A percentile compares a stretch with the other conserved stretches of the same genome.
Conservation (phyloP, 2,888 invertebrate genomes). For the Magallana nippona region DNA sequence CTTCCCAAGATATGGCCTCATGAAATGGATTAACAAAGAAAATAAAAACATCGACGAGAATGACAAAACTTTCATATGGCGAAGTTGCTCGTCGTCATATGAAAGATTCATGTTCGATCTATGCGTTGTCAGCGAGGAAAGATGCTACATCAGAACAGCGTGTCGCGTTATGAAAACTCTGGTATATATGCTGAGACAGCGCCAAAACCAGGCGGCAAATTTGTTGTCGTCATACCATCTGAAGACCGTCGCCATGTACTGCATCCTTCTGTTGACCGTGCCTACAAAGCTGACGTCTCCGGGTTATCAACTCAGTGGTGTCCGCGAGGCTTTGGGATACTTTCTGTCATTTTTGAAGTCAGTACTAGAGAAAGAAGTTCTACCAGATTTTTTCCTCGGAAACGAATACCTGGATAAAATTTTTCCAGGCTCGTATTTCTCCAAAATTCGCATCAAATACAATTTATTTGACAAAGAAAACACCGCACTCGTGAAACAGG, state of each 20-base stretch:
- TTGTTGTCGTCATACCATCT: constrained; percentile 35
- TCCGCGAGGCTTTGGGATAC: constrained; percentile 51
- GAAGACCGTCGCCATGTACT: constrained; percentile 39
- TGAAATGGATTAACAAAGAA: constrained; percentile 56
- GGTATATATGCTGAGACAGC: neutral
- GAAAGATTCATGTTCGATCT: constrained; percentile 58
- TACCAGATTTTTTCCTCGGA: constrained; percentile 53
- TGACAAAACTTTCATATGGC: constrained; percentile 52
- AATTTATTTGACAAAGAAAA: constrained; percentile 22
- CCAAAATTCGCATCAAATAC: neutral
- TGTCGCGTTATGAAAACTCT: constrained; percentile 56
- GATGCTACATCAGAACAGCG: constrained; percentile 54
- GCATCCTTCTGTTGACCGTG: constrained; percentile 38
- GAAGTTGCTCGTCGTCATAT: constrained; percentile 56
- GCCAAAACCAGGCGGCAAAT: constrained; percentile 15
- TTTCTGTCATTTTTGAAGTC: constrained; percentile 46
- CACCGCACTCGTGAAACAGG: neutral
- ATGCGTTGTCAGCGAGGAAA: constrained; percentile 41
- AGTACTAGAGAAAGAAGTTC: constrained; percentile 39
- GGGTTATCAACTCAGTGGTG: constrained; percentile 31
- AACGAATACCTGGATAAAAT: constrained; percentile 35
- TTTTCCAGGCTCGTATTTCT: constrained; percentile 30
- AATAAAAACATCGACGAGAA: constrained; percentile 20
- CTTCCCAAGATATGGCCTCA: constrained; percentile 56
- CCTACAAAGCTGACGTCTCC: neutral